Evolutionary conservation across 2,113 vertebrate species (phyloP).

Genomic region (Ptilonorhynchus violaceus): DNA sequence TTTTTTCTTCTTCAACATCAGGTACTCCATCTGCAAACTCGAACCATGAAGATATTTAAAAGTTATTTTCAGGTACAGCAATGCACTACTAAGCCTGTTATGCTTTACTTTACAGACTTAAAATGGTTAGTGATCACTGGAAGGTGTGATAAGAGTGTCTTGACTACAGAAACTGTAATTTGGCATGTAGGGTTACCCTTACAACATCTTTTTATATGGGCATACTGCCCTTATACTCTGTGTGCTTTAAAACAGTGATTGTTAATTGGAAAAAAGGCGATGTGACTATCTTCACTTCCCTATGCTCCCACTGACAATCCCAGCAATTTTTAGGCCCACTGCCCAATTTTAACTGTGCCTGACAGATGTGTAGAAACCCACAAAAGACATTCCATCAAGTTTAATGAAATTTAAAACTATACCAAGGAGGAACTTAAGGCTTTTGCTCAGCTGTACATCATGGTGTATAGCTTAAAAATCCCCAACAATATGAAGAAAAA

Average conservation of each 20-base stretch:
- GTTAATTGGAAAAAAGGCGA: neutral
- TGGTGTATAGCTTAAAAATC: neutral
- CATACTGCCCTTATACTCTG: neutral
- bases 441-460: neutral
- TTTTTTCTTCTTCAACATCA: constrained; percentile 45
- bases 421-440: neutral
- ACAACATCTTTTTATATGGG: neutral
- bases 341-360: neutral
- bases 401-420: neutral
- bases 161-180: neutral
- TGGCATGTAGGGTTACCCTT: neutral
- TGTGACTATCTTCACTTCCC: neutral
- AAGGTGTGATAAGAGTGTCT: neutral
- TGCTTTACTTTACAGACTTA: neutral
- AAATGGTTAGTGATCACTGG: neutral
- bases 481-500: neutral
- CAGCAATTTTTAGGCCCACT: neutral
- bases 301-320: neutral
- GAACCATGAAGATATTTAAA: constrained; percentile 45
- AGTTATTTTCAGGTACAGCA: neutral
- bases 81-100: neutral
- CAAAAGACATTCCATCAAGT: neutral
- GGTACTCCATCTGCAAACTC: constrained; percentile 22
- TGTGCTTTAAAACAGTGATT: neutral
- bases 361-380: neutral